Conservation (phyloP, 2,888 invertebrate genomes). For the Conomelus anceps region DNA sequence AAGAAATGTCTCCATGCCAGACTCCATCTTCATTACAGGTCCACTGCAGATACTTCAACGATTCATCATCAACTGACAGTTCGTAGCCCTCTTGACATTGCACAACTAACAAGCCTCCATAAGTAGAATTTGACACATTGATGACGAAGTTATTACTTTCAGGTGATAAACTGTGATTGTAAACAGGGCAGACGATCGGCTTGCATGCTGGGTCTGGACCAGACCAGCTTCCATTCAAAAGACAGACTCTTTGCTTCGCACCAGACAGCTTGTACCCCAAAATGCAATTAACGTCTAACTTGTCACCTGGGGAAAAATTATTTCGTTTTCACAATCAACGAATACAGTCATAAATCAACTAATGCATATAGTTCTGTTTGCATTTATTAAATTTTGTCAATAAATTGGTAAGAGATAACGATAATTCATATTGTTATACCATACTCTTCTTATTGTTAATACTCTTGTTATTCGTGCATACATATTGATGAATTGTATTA, state of each 20-base stretch:
- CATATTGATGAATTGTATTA: too few species aligned
- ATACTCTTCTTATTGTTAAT: too few species aligned
- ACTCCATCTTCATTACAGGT: neutral
- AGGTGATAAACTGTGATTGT: neutral
- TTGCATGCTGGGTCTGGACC: conserved; percentile 52
- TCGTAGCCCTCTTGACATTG: neutral
- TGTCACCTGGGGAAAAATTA: neutral
- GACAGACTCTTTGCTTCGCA: conserved; percentile 42
- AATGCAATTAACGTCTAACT: neutral
- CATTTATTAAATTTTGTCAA: too few species aligned
- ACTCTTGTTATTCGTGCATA: too few species aligned
- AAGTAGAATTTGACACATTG: neutral
- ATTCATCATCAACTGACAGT: neutral
- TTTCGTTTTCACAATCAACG: too few species aligned
- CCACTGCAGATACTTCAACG: neutral
- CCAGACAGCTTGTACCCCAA: neutral
- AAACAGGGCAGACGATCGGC: neutral
- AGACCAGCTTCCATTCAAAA: conserved; percentile 55
- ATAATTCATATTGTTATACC: too few species aligned
- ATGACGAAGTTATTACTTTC: neutral
- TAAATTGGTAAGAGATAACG: too few species aligned
- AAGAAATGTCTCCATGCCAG: neutral
- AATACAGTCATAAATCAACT: too few species aligned
- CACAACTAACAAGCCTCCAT: neutral
- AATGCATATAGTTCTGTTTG: too few species aligned